Evolutionary conservation across 2,113 vertebrate genomes (phyloP), one percentile per base, ranked within the genome.

Genomic region (Gambusia holbrooki): DNA sequence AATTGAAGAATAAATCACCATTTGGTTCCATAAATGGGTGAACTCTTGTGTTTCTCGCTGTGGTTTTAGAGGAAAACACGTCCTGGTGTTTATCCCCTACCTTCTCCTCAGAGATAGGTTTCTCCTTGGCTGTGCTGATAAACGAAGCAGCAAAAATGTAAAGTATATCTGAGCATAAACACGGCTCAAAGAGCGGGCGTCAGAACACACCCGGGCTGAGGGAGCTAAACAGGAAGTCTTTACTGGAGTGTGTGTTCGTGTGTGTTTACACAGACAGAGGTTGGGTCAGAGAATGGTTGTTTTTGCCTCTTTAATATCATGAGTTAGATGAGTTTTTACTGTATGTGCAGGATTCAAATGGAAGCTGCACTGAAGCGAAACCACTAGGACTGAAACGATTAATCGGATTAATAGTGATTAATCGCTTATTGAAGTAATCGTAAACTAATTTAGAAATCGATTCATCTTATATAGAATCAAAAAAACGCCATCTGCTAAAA

Each of bases 221-320:
- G 8, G 82, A 72, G 32, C 10, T 79, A 92, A 93, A 92, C 90
- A 92, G 88, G 87, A 92, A 90, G 78, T 73, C 48, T 80, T 78
- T 82, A 69, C 80, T 90, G 29, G 5, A 74, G 81, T 75, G 33
- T 45, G 42, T 48, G 45, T 48, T 48, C 0, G 45, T 48, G 45
- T 48, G 73, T 48, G 51, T n/a, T 58, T 58, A 58, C 51, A 58
- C 51, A 54, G 62, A 13, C 67, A 51, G 76, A 67, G 48, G 22
- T 6, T 28, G 19, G 54, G 22, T 37, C 19, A 42, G 45, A 63
- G 66, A 60, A 25, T 17, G 9, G 1, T 51, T 45, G 42, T 45
- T 45, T 25, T 45, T 65, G 27, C 51, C 63, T 78, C 74, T 64
- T 6, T 10, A 40, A 70, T 69, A 51, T 62, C 37, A 61, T n/a